Evolutionary conservation across 2,797 vertebrate genomes (phyloP).

Genomic region (Pyrocephalus nanus): DNA sequence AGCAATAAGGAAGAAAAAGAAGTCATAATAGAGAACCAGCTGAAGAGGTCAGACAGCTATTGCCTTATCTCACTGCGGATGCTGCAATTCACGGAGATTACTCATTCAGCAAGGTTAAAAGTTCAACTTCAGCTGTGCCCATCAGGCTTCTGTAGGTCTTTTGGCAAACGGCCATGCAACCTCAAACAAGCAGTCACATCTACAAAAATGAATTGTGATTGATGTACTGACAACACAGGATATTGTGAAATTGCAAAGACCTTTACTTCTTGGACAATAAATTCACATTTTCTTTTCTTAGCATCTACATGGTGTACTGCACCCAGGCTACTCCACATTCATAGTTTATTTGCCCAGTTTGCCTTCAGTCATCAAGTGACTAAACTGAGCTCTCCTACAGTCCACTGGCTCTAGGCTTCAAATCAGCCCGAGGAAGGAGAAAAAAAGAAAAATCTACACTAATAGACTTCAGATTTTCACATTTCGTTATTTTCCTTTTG

Average conservation of each 20-base stretch:
- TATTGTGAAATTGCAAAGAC: neutral
- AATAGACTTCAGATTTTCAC: neutral
- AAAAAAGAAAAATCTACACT: neutral
- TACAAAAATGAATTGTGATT: neutral
- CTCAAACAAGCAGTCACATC: neutral
- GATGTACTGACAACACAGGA: neutral
- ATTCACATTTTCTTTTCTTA: neutral
- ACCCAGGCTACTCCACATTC: neutral
- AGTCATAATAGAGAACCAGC: neutral
- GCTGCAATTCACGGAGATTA: neutral
- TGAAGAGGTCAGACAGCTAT: neutral
- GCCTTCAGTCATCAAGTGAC: neutral
- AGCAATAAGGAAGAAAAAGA: neutral
- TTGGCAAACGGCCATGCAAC: neutral
- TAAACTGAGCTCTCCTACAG: neutral
- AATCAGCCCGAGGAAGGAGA: neutral
- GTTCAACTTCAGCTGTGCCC: neutral
- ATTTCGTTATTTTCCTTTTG: neutral
- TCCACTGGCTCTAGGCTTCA: neutral
- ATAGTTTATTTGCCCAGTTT: neutral
- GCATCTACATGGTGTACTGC: neutral
- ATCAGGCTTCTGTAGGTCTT: neutral
- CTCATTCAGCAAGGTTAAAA: neutral
- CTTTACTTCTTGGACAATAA: neutral
- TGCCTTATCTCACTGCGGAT: neutral